Conservation (phyloP, 2,888 invertebrate genomes). For the Platypus cylindrus region DNA sequence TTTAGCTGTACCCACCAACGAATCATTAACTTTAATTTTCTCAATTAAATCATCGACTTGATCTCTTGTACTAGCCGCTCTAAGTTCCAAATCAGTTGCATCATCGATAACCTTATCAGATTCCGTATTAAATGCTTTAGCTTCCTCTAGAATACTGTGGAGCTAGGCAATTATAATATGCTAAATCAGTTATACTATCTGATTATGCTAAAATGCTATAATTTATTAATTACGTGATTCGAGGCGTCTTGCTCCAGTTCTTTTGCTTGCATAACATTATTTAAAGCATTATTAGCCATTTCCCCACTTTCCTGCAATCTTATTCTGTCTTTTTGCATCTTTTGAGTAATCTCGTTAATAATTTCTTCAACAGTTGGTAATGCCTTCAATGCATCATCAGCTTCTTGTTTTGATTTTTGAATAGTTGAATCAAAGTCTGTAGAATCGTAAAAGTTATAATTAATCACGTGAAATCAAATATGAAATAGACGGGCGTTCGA, state of each 20-base stretch:
- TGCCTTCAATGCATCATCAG: conserved; percentile 61
- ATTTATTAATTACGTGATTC: conserved; percentile 2
- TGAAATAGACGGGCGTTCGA: no score
- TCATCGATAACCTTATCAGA: conserved; percentile 66
- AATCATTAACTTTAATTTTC: conserved; percentile 54
- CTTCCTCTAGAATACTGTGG: conserved; percentile 39
- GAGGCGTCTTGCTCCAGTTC: conserved; percentile 47
- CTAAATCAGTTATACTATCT: not conserved
- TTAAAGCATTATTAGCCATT: conserved; percentile 61
- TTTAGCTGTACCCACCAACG: conserved; percentile 58
- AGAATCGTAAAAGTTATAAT: no score
- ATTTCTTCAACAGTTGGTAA: conserved; percentile 65
- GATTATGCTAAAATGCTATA: not conserved
- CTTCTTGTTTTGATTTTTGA: conserved; percentile 68
- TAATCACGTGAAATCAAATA: no score
- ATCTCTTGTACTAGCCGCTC: no score
- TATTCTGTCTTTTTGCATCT: no score
- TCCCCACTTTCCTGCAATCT: conserved; percentile 58
- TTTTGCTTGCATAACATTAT: conserved; percentile 62
- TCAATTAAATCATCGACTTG: conserved; percentile 61
- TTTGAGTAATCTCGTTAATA: conserved; percentile 40
- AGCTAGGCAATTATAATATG: not conserved
- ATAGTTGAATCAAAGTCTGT: conserved; percentile 84
- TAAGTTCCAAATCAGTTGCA: conserved; percentile 58
- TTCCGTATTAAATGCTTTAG: conserved; percentile 61